phyloP scores from a whole-genome alignment of 2,113 vertebrate species.

The Leucopsar rothschildi region DNA sequence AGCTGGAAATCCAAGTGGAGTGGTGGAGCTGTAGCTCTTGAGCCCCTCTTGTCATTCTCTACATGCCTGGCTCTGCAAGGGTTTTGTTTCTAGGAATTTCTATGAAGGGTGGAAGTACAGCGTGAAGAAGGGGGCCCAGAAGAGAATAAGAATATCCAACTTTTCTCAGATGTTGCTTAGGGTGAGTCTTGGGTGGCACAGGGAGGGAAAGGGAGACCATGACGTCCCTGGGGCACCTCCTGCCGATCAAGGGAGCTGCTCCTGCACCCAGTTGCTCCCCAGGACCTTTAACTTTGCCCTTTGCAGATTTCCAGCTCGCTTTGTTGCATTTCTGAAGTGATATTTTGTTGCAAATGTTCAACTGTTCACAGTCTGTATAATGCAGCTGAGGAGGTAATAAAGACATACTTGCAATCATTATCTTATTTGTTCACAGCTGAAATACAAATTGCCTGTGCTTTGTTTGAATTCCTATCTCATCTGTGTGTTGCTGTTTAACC shows the following conservation, averaged over 20 bases:
- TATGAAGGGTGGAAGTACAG: background rate
- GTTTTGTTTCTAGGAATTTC: background rate
- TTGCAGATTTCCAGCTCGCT: background rate
- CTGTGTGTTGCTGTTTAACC: background rate
- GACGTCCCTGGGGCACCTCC: fast-evolving
- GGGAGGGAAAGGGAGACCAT: background rate
- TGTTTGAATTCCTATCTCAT: background rate
- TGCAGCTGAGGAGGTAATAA: background rate
- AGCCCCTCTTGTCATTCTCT: background rate
- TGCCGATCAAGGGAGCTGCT: background rate
- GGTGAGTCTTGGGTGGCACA: background rate
- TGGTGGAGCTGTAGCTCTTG: background rate
- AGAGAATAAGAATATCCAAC: background rate
- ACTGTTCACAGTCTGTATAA: background rate
- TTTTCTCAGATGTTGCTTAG: background rate
- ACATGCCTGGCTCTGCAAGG: background rate
- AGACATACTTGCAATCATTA: background rate
- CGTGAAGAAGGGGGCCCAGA: background rate
- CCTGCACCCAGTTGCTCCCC: background rate
- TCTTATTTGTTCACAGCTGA: background rate
- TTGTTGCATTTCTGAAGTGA: fast-evolving
- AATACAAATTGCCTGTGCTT: background rate
- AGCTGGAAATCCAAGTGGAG: fast-evolving
- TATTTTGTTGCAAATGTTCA: fast-evolving
- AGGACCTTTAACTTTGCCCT: background rate